phyloP scores from a whole-genome alignment of 2,888 invertebrate genomes.

The Diaprepes abbreviatus region DNA sequence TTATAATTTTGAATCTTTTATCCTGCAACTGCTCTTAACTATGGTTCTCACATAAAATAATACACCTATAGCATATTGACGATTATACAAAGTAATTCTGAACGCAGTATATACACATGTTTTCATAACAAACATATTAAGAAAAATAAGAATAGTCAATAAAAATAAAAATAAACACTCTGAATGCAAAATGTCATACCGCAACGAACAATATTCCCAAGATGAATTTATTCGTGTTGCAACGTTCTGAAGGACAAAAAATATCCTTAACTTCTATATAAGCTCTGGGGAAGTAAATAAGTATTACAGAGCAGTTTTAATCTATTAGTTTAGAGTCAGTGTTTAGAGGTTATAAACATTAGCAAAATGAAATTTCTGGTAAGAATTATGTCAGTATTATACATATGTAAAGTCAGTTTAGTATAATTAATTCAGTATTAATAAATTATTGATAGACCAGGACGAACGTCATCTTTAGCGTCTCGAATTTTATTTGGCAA shows the following conservation, averaged over 20 bases:
- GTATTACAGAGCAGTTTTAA: slow-evolving; percentile 14
- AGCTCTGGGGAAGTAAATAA: not conserved
- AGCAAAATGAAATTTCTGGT: slow-evolving; percentile 38
- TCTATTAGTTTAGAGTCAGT: not conserved
- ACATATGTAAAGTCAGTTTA: too few species aligned
- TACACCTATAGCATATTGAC: too few species aligned
- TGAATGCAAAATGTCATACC: slow-evolving; percentile 15
- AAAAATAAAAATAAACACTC: slow-evolving; percentile 28
- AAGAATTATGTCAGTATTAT: too few species aligned
- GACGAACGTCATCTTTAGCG: too few species aligned
- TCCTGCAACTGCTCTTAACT: too few species aligned
- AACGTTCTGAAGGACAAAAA: slow-evolving; percentile 30
- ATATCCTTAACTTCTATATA: slow-evolving; percentile 23
- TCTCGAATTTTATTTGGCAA: too few species aligned
- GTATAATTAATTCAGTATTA: too few species aligned
- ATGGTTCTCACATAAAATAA: too few species aligned
- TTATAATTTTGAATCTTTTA: too few species aligned
- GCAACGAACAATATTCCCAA: slow-evolving; percentile 3
- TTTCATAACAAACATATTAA: not conserved
- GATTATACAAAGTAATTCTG: not conserved
- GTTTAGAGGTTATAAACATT: not conserved
- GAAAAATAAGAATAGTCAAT: slow-evolving; percentile 23
- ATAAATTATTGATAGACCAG: too few species aligned
- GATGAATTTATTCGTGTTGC: slow-evolving; percentile 35
- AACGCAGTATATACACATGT: not conserved